Evolutionary conservation across 1,140 invertebrate genomes (phyloP).

Genomic region (Stegodyphus dumicola): DNA sequence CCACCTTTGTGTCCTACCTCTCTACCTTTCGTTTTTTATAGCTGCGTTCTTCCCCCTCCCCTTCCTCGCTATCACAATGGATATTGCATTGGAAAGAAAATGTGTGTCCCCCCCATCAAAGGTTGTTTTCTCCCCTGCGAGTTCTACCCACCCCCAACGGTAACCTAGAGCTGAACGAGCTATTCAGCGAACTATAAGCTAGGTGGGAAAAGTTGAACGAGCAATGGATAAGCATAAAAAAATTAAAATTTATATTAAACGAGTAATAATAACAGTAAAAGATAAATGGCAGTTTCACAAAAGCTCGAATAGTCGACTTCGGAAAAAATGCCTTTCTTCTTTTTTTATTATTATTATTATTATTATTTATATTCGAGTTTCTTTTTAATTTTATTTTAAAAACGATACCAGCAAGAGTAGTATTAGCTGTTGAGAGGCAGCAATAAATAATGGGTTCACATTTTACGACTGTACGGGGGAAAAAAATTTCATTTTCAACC

Average conservation of each 20-base stretch:
- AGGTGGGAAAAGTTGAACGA: no score
- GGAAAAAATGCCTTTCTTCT: no score
- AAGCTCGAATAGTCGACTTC: no score
- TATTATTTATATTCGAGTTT: neutral
- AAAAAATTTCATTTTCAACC: constrained; percentile 6
- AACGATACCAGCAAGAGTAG: neutral
- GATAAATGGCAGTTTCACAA: no score
- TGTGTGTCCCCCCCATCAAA: constrained; percentile 1
- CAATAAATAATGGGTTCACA: constrained; percentile 29
- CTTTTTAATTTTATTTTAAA: neutral
- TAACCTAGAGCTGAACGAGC: neutral
- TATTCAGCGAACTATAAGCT: no score
- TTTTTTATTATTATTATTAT: neutral
- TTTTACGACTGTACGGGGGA: constrained; percentile 21
- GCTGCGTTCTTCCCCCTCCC: neutral
- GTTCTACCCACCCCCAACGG: neutral
- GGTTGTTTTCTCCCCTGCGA: neutral
- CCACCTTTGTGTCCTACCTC: constrained; percentile 29
- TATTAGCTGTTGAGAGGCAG: constrained; percentile 36
- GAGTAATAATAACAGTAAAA: no score
- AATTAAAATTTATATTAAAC: no score
- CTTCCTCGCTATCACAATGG: constrained; percentile 19
- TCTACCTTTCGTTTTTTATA: neutral
- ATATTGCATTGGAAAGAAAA: constrained; percentile 55
- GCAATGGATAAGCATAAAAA: no score